Percentiles rank a stretch among this genome's conserved stretches.
Evolutionary conservation across 2,888 invertebrate species (phyloP).

Genomic region (Ormyrus thymus): DNA sequence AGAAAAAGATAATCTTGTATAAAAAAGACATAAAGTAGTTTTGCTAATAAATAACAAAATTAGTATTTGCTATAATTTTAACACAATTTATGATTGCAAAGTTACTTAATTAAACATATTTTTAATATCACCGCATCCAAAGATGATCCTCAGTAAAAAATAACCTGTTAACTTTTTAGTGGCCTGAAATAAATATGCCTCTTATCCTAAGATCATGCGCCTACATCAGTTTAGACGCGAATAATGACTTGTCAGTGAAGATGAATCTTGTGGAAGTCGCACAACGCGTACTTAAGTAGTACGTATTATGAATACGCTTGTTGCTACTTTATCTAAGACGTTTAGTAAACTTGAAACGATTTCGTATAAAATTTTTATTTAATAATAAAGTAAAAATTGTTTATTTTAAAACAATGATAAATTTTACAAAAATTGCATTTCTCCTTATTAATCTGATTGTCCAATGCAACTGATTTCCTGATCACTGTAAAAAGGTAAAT

Average conservation of each 20-base stretch:
- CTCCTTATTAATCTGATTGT: too few relatives aligned
- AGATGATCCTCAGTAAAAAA: background rate
- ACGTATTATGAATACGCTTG: conserved; percentile 11
- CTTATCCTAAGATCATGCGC: conserved; percentile 35
- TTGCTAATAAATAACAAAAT: too few relatives aligned
- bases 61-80: too few relatives aligned
- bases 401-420: too few relatives aligned
- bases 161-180: conserved; percentile 1
- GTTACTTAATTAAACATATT: too few relatives aligned
- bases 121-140: background rate
- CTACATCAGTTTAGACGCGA: conserved; percentile 50
- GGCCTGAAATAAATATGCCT: conserved; percentile 30
- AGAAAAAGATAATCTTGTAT: too few relatives aligned
- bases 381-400: too few relatives aligned
- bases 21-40: too few relatives aligned
- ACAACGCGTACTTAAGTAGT: conserved; percentile 22
- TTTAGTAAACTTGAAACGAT: background rate
- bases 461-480: background rate
- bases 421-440: too few relatives aligned
- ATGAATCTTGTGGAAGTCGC: conserved; percentile 58
- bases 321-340: conserved; percentile 4
- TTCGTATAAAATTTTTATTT: background rate
- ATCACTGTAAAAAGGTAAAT: too few relatives aligned
- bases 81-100: too few relatives aligned
- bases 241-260: conserved; percentile 63